Evolutionary conservation across 2,888 invertebrate genomes (phyloP), one percentile per base, ranked within the genome.

Genomic region (Coenonympha arcania): DNA sequence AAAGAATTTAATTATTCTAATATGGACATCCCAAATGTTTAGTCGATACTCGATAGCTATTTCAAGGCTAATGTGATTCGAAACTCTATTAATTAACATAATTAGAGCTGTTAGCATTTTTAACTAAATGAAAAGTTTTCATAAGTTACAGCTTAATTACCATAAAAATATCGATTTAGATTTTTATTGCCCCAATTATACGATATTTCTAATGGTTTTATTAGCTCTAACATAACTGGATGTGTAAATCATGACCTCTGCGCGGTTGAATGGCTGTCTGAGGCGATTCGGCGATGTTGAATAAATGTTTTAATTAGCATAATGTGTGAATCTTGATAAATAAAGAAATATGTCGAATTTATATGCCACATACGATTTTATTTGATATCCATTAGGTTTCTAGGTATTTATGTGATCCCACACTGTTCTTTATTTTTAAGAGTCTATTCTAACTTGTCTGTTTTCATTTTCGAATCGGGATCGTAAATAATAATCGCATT

Each of bases 21-120:
- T 2, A 2, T 20, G 4, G 30, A 8, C 9, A 43, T 20, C 1
- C 31, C 5, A 22, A 30, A 13, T 15, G 18, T 20, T 16, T 26
- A 18, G 42, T 13, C 31, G 19, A 20, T 43, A 31, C 4, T 11
- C n/a, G n/a, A n/a, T n/a, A n/a, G n/a, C 31, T 20, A 13, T 34
- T 24, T 34, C 33, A 44, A 44, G 44, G 44, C 16, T n/a, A 34
- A 34, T 24, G 34, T 34, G 24, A 34, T 34, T 44, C 18, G 6
- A 18, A 34, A 26, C 24, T 24, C 11, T 24, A 30, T 44, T 24
- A 24, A 44, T 44, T 44, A 44, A 22, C 22, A 43, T 34, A 33
- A 34, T 44, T 33, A 44, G 6, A 18, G 22, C 6, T 44, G 6
- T 24, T 18, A 24, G 18, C 34, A 44, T 34, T 44, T 15, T 33